These are phyloP conservation scores for Cassiopea andromeda DNA, from an alignment of 30 jellyfish, hydroid and myxozoan genomes.

Conservation along the genomic window DNA sequence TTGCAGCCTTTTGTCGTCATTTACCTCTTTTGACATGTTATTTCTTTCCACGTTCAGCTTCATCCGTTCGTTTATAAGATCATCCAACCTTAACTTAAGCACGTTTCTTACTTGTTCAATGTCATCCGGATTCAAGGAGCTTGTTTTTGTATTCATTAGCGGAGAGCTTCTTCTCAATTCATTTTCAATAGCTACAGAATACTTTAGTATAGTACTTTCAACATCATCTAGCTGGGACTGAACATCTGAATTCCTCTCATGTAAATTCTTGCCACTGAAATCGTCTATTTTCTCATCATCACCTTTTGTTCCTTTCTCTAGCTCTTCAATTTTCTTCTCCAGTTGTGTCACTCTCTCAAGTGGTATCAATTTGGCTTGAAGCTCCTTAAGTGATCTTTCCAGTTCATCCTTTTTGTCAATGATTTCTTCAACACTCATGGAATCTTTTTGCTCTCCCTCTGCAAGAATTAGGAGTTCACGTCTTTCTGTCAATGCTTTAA, in stretches of 20 bases:
- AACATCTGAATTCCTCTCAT: background rate
- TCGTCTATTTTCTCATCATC: background rate
- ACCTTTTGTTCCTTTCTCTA: background rate
- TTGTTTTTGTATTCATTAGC: too few relatives aligned
- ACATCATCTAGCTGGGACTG: background rate
- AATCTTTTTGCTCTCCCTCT: background rate
- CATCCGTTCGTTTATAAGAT: constrained; percentile 35
- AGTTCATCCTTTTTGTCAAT: background rate
- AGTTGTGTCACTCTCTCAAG: constrained; percentile 10
- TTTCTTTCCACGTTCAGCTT: background rate
- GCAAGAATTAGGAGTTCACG: constrained; percentile 11
- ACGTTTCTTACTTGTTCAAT: background rate
- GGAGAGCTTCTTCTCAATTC: background rate
- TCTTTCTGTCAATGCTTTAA: constrained; percentile 5
- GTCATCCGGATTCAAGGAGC: background rate
- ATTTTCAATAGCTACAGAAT: constrained; percentile 20
- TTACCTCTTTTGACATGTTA: background rate
- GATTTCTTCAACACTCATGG: constrained; percentile 13
- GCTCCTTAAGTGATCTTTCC: background rate
- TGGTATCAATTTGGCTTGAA: background rate
- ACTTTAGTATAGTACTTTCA: constrained; percentile 4
- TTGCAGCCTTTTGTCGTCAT: constrained; percentile 1
- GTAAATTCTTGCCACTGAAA: background rate
- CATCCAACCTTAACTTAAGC: constrained; percentile 11
- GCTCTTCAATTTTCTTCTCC: constrained; percentile 23